Conservation (phyloP, 2,113 vertebrate genomes). For the Grus americana region DNA sequence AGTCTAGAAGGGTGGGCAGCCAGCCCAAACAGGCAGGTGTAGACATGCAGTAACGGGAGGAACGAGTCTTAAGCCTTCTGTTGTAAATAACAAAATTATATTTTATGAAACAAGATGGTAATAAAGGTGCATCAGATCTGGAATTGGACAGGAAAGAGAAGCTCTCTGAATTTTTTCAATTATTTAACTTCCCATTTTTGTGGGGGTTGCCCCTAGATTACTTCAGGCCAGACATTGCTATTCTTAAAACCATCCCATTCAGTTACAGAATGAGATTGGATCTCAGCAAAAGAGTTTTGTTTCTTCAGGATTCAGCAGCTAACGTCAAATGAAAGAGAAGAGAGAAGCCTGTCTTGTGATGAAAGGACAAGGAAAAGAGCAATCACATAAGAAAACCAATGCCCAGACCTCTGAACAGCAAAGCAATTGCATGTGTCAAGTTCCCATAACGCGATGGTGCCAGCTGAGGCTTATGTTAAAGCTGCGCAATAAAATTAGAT, state of each 20-base stretch:
- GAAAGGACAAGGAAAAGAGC: conserved; percentile 17
- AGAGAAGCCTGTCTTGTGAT: not conserved
- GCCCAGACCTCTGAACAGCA: not conserved
- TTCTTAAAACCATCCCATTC: not conserved
- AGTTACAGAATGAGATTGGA: not conserved
- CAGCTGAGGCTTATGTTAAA: conserved; percentile 40
- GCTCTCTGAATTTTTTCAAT: not conserved
- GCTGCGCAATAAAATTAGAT: conserved; percentile 40
- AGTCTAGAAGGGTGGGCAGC: not conserved
- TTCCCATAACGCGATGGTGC: not conserved
- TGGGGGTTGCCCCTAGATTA: not conserved
- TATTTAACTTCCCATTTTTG: not conserved
- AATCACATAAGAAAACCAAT: not conserved
- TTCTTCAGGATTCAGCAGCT: not conserved
- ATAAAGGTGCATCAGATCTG: not conserved
- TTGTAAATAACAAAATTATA: not conserved
- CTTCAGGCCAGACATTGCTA: not conserved
- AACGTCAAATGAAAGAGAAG: not conserved
- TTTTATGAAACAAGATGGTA: not conserved
- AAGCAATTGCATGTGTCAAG: conserved; percentile 26
- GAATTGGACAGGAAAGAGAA: not conserved
- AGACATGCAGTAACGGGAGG: not conserved
- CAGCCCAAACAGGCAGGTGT: not conserved
- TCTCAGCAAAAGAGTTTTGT: not conserved
- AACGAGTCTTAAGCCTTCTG: not conserved